Evolutionary conservation across 2,113 vertebrate genomes (phyloP).

Genomic region (Ictalurus furcatus): DNA sequence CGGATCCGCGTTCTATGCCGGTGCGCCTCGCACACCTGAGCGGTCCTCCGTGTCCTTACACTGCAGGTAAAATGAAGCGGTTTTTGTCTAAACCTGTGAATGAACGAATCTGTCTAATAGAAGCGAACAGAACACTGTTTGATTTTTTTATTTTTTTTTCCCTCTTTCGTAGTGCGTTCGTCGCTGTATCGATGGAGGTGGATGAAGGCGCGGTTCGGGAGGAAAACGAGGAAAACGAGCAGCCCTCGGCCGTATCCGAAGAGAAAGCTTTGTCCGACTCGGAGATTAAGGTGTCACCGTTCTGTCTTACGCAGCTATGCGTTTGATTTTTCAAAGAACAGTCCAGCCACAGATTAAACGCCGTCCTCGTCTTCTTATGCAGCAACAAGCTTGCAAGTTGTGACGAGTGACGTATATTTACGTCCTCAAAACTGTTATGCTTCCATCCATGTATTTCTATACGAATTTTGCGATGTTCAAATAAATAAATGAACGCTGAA

Average conservation of each 20-base stretch:
- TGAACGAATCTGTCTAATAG: not conserved
- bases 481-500: too few relatives aligned
- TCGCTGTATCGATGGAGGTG: not conserved
- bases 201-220: slow-evolving; percentile 35
- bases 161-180: slow-evolving; percentile 42
- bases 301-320: not conserved
- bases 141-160: not conserved
- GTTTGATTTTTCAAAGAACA: not conserved
- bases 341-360: not conserved
- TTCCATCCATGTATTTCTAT: too few relatives aligned
- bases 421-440: too few relatives aligned
- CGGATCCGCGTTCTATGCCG: slow-evolving; percentile 43
- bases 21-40: slow-evolving; percentile 49
- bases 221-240: slow-evolving; percentile 62
- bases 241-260: slow-evolving; percentile 62
- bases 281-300: slow-evolving; percentile 75
- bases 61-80: slow-evolving; percentile 55
- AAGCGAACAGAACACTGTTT: not conserved
- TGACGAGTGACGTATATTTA: too few relatives aligned
- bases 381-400: too few relatives aligned
- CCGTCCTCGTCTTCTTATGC: not conserved
- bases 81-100: too few relatives aligned
- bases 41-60: slow-evolving; percentile 49
- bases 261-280: slow-evolving; percentile 76
- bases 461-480: too few relatives aligned